A percentile compares a stretch with the other conserved stretches of the same genome.
phyloP scores from a whole-genome alignment of 2,888 invertebrate genomes.

The Eudemis profundana region DNA sequence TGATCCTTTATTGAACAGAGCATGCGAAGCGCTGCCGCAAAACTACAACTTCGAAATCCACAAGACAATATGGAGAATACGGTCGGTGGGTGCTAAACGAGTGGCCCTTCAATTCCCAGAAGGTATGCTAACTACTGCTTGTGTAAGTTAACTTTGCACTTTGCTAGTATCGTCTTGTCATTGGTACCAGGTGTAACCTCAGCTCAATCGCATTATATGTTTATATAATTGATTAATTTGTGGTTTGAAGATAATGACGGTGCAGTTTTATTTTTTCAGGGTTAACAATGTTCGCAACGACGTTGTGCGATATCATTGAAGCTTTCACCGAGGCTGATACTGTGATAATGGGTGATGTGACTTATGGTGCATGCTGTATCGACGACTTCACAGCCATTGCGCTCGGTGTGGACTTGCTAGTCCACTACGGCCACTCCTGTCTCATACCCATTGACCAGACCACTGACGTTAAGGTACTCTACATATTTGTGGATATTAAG shows the following conservation, averaged over 20 bases:
- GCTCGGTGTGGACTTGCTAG: conserved; percentile 94
- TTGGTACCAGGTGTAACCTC: no score
- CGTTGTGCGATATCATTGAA: conserved; percentile 96
- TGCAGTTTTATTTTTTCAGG: no score
- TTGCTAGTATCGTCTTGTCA: neutral
- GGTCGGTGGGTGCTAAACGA: conserved; percentile 91
- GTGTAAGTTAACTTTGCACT: neutral
- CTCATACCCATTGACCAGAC: conserved; percentile 95
- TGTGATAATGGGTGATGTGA: conserved; percentile 99
- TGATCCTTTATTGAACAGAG: conserved; percentile 89
- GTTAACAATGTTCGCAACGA: conserved; percentile 95
- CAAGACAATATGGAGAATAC: conserved; percentile 98
- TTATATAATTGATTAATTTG: no score
- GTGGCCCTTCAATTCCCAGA: conserved; percentile 99
- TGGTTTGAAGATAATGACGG: no score
- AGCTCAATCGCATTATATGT: no score
- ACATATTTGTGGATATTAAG: conserved; percentile 99
- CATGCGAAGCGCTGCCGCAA: conserved; percentile 90
- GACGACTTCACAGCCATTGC: conserved; percentile 98
- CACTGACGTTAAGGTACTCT: conserved; percentile 94
- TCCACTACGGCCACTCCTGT: conserved; percentile 99
- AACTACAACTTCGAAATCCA: conserved; percentile 99
- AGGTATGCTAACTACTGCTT: conserved; percentile 74
- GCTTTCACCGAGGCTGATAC: conserved; percentile 95
- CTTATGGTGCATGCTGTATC: conserved; percentile 99